Base-by-base conservation (phyloP, 2,888 invertebrate genomes). In the Nymphalis polychloros region DNA sequence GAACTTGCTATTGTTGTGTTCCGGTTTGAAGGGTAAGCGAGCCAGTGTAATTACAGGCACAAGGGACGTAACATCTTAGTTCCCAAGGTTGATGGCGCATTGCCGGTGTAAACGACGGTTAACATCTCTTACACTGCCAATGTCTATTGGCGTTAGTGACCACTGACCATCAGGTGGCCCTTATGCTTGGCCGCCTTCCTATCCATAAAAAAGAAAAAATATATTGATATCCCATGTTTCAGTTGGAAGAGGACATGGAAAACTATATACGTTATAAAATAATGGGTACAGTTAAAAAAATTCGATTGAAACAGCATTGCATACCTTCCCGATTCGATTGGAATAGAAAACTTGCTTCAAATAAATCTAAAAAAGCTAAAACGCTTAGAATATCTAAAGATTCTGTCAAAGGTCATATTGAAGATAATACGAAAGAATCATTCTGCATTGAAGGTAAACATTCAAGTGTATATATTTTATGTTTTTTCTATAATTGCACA, bases 161-260 rank as follows among this genome's bases (percentile, higher is more conserved):
- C n/a, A n/a, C n/a, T n/a, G n/a, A n/a, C n/a, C n/a, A n/a, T n/a
- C n/a, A n/a, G n/a, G n/a, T n/a, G n/a, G n/a, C n/a, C n/a, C n/a
- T n/a, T n/a, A n/a, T n/a, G n/a, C n/a, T n/a, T n/a, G n/a, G n/a
- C n/a, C n/a, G n/a, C n/a, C n/a, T n/a, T n/a, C n/a, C n/a, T n/a
- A n/a, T n/a, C n/a, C n/a, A n/a, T n/a, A n/a, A n/a, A n/a, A n/a
- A n/a, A n/a, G n/a, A n/a, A n/a, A n/a, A n/a, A n/a, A n/a, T n/a
- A n/a, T n/a, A n/a, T n/a, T n/a, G n/a, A 31, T 31, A 31, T 27
- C 6, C 6, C 1, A 17, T n/a, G 49, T 71, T 71, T 55, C 48
- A 72, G 72, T 41, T 72, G 50, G 52, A 59, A 63, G 48, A 67
- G 17, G 72, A 72, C 48, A 72, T 72, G 67, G 72, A 69, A 50